Base-by-base conservation (phyloP, 2,888 invertebrate species). In the Lamellibrachia columna region DNA sequence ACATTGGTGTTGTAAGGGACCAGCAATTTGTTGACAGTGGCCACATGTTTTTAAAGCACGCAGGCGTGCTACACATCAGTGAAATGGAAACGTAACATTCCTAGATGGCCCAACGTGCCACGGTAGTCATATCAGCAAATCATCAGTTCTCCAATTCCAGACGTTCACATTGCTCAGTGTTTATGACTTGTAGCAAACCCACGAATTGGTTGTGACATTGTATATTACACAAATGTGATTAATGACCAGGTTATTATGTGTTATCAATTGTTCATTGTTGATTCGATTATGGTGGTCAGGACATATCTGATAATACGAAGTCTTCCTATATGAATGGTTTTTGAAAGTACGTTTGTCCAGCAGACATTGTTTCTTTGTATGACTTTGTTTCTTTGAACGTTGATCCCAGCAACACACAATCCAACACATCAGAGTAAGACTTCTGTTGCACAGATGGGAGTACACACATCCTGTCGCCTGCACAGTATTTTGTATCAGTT, bases 81-180 rank as follows among this genome's bases (percentile, higher is more conserved):
- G n/a, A 4, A 75, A 22, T 22, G 75, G 75, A 75, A 75, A 75
- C 22, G 75, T 75, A 75, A 75, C 75, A 75, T 75, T 75, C 75
- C 75, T 75, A 75, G 22, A 15, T 75, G 15, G 22, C 75, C 75
- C 75, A 75, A 6, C 15, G n/a, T 75, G 75, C 75, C 75, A 75
- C n/a, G 75, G 75, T 75, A 75, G 6, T 75, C 75, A 75, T 75
- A 75, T 75, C 75, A 75, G 22, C 22, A 22, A 75, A 75, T 11
- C 22, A 75, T 6, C 75, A 75, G 75, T 75, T n/a, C n/a, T 75
- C 22, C 22, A 22, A 75, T 75, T 75, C 3, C 22, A 22, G 15
- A 75, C 75, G 15, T 75, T 75, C 75, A 75, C 75, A 75, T 75
- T 75, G 22, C 75, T 75, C 75, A 75, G 75, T 75, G 75, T 75